Conservation (phyloP, 2,113 vertebrate species). For the Dascyllus trimaculatus region DNA sequence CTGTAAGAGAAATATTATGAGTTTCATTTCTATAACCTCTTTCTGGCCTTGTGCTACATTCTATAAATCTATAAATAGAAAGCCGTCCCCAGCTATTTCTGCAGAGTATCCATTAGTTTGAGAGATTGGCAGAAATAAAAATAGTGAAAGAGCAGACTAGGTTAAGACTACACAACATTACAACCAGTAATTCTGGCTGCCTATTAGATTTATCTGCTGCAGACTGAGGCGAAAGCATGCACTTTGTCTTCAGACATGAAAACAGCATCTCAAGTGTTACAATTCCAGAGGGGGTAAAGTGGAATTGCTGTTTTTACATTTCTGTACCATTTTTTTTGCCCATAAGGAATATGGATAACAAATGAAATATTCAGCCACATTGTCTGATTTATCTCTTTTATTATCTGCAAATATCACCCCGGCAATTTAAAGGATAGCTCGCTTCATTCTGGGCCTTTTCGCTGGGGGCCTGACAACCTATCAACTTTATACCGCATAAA, state of each 20-base stretch:
- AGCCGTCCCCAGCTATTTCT: constrained; percentile 53
- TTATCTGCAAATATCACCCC: constrained; percentile 87
- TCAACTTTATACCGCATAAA: constrained; percentile 86
- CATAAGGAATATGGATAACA: constrained; percentile 93
- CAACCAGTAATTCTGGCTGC: constrained; percentile 85
- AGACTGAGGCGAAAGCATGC: constrained; percentile 77
- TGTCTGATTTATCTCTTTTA: constrained; percentile 93
- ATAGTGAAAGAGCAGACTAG: constrained; percentile 70
- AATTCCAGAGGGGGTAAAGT: constrained; percentile 85
- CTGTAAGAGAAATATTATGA: constrained; percentile 7
- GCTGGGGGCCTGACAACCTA: constrained; percentile 86
- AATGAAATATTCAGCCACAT: constrained; percentile 92
- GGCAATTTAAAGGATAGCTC: constrained; percentile 88
- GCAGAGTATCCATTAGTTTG: constrained; percentile 67
- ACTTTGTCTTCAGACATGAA: constrained; percentile 86
- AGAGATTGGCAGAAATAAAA: constrained; percentile 76
- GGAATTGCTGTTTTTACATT: constrained; percentile 90
- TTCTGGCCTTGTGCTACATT: constrained; percentile 52
- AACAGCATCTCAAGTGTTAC: constrained; percentile 85
- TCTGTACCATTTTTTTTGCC: constrained; percentile 88
- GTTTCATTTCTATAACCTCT: constrained; percentile 39
- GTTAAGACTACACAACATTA: constrained; percentile 85
- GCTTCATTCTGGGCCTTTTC: constrained; percentile 82
- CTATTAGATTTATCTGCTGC: constrained; percentile 85
- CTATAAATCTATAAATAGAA: constrained; percentile 68